These are phyloP conservation scores for Pollenia griseotomentosa DNA, from an alignment of 2,888 invertebrate genomes.

Conservation along the genomic window DNA sequence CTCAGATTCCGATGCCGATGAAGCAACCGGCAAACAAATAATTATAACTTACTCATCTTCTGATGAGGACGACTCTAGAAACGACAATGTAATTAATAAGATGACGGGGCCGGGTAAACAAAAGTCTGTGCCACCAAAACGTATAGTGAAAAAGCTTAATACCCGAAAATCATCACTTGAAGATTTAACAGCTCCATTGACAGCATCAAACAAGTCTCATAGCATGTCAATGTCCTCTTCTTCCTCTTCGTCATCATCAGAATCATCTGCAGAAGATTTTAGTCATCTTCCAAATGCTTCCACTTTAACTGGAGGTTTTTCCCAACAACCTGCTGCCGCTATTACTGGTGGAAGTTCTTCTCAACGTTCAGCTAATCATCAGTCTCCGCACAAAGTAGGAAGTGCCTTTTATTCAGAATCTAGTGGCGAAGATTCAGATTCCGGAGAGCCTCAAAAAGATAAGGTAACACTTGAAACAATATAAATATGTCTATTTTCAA, in stretches of 20 bases:
- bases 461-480: conserved; percentile 63
- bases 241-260: conserved; percentile 76
- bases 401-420: conserved; percentile 74
- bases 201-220: conserved; percentile 47
- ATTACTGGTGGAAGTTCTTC: conserved; percentile 66
- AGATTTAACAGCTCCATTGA: conserved; percentile 64
- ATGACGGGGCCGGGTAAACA: conserved; percentile 30
- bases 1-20: conserved; percentile 63
- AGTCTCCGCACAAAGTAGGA: conserved; percentile 76
- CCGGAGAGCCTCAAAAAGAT: conserved; percentile 61
- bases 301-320: conserved; percentile 49
- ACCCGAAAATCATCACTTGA: conserved; percentile 75
- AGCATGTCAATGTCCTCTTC: conserved; percentile 74
- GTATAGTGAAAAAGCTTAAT: conserved; percentile 78
- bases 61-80: conserved; percentile 57
- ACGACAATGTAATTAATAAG: conserved; percentile 45
- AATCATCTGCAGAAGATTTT: conserved; percentile 73
- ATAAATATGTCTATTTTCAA: no score
- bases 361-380: conserved; percentile 74
- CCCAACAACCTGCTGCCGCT: conserved; percentile 48
- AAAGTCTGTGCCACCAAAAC: conserved; percentile 56
- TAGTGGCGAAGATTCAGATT: conserved; percentile 76
- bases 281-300: conserved; percentile 68
- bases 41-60: conserved; percentile 65
- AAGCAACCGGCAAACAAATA: conserved; percentile 28